These are phyloP conservation scores for Nycteola revayana DNA, from an alignment of 2,888 invertebrate species.

Conservation along the genomic window DNA sequence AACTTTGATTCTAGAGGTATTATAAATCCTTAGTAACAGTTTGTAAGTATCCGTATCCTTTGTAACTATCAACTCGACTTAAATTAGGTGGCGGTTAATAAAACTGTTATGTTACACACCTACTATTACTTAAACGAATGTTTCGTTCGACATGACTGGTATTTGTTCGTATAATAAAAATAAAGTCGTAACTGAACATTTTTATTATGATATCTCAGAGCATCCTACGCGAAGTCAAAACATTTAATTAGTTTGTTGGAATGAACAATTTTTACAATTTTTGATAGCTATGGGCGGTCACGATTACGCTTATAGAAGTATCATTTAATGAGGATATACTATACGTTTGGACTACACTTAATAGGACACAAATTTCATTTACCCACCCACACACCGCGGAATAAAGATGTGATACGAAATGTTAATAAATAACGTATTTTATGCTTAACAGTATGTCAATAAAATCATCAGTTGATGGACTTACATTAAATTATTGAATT, in stretches of 20 bases:
- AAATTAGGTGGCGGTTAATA: no score
- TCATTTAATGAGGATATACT: slow-evolving; percentile 46
- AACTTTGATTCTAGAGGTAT: no score
- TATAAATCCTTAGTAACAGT: no score
- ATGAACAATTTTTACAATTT: slow-evolving; percentile 52
- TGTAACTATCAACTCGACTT: no score
- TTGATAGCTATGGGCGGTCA: slow-evolving; percentile 60
- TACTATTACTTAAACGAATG: slow-evolving; percentile 19
- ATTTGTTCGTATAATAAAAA: slow-evolving; percentile 44
- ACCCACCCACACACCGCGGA: slow-evolving; percentile 35
- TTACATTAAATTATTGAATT: no score
- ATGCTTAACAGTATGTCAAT: no score
- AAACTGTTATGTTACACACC: no score
- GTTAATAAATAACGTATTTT: no score
- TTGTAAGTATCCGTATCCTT: no score
- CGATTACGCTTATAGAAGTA: slow-evolving; percentile 45
- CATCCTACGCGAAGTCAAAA: slow-evolving; percentile 55
- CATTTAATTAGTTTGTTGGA: slow-evolving; percentile 45
- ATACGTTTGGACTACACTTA: slow-evolving; percentile 40
- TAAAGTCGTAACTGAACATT: slow-evolving; percentile 47
- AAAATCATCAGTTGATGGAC: no score
- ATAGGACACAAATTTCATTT: slow-evolving; percentile 36
- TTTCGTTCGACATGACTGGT: slow-evolving; percentile 28
- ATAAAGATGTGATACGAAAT: slow-evolving; percentile 31
- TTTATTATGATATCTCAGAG: slow-evolving; percentile 54